phyloP scores from a whole-genome alignment of 2,888 invertebrate species.

The Gryllus longicercus region DNA sequence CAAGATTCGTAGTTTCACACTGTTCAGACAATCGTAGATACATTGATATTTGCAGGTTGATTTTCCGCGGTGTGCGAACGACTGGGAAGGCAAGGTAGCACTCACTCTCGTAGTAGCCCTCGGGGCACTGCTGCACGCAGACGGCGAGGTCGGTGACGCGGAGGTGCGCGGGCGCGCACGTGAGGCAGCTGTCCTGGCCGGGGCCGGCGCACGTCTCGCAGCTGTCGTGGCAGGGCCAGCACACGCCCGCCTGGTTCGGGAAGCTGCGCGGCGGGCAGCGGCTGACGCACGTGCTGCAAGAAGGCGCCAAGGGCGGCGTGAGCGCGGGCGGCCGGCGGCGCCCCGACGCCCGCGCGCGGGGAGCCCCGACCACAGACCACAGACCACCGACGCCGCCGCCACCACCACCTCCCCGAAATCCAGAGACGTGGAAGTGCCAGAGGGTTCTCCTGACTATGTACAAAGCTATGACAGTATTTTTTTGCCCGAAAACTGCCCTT shows the following conservation, averaged over 20 bases:
- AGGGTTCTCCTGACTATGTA: too few relatives aligned
- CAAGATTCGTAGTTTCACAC: too few relatives aligned
- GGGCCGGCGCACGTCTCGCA: constrained; percentile 87
- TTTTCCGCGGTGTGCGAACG: too few relatives aligned
- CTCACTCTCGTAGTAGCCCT: constrained; percentile 81
- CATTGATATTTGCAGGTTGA: too few relatives aligned
- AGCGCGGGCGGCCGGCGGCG: too few relatives aligned
- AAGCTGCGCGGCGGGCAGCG: constrained; percentile 82
- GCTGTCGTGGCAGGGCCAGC: constrained; percentile 84
- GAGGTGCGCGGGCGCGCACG: constrained; percentile 79
- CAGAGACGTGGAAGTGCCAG: too few relatives aligned
- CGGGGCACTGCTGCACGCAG: constrained; percentile 83
- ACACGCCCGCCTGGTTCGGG: constrained; percentile 73
- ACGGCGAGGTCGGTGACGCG: constrained; percentile 80
- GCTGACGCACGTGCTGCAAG: constrained; percentile 72
- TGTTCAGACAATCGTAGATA: too few relatives aligned
- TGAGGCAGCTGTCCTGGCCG: constrained; percentile 79
- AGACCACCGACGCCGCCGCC: background rate
- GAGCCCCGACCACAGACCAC: background rate
- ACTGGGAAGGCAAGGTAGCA: constrained; percentile 34
- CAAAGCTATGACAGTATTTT: too few relatives aligned
- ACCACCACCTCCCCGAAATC: background rate
- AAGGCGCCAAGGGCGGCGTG: background rate
- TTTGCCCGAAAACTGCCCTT: too few relatives aligned
- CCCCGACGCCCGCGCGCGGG: too few relatives aligned